Base-by-base conservation (phyloP, 2,113 vertebrate genomes). In the Sciurus niger region DNA sequence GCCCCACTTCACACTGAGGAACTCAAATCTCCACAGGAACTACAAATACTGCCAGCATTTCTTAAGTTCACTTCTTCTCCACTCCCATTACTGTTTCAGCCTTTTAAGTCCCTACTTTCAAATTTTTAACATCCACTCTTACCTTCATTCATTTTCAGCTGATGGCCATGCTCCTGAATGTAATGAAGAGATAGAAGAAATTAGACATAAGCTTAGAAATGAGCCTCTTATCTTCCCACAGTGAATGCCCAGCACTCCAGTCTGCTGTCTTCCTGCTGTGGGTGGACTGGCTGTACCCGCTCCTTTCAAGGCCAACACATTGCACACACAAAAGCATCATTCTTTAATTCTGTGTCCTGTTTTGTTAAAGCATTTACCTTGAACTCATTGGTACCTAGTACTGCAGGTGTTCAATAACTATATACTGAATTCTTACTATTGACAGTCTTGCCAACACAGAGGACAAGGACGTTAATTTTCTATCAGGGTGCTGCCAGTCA, bases 341-440 rank as follows among this genome's bases (percentile, higher is more conserved):
- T 68, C 6, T 80, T 20, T 74, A 40, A 55, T 63, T 80, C 10
- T 53, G 40, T 82, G 58, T 5, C 46, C 24, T 84, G 18, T 73
- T 82, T 90, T 90, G 13, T 51, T 74, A 83, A 92, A 92, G 12
- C 9, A 43, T 74, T 86, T 79, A 11, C 77, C 43, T 84, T 34
- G 70, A 93, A 28, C 48, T 86, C 25, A 78, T 89, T 73, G 87
- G n/a, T 16, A 32, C 25, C 46, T 76, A 34, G 14, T 4, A 16
- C 84, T 70, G 24, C 22, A 60, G 17, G 28, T 46, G 13, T 37
- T 53, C 24, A 79, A 5, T 63, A 84, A 63, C 51, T 78, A 85
- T 82, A 28, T 93, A 9, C 28, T 60, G 37, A 93, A 82, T 89
- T 14, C 22, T 94, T 78, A 63, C 58, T 63, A 22, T 58, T 92